Evolutionary conservation across 2,797 vertebrate species (phyloP).

Genomic region (Neopelma chrysocephalum): DNA sequence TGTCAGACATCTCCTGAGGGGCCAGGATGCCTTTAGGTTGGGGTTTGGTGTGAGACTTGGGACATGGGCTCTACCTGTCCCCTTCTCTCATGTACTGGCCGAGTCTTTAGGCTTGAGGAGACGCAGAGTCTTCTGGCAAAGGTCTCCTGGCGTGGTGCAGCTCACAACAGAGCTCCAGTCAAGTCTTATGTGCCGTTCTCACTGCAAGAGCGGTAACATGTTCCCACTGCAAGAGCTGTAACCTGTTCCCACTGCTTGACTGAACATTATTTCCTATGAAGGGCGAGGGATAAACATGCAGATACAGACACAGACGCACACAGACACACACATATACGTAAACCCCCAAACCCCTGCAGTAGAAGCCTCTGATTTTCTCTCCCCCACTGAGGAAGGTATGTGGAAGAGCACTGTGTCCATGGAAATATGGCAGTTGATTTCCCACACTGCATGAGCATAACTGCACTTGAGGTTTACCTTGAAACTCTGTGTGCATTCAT

Average conservation of each 20-base stretch:
- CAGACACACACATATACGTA: no score
- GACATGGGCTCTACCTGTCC: not conserved
- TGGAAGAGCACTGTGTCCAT: not conserved
- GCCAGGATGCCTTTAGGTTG: not conserved
- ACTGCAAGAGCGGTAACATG: not conserved
- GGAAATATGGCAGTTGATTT: not conserved
- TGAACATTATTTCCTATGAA: not conserved
- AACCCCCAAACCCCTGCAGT: accelerated
- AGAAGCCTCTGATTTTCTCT: not conserved
- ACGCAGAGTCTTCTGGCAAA: accelerated
- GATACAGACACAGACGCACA: no score
- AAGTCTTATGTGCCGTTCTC: accelerated
- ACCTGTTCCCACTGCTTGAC: not conserved
- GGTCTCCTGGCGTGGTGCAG: accelerated
- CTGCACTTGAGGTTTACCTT: constrained; percentile 53
- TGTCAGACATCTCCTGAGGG: not conserved
- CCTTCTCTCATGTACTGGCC: accelerated
- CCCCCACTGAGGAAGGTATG: not conserved
- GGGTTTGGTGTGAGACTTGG: not conserved
- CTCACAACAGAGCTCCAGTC: not conserved
- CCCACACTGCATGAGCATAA: not conserved
- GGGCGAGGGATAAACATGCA: not conserved
- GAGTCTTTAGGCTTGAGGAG: not conserved
- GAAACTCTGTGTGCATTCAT: constrained; percentile 28
- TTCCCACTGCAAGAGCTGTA: not conserved